Evolutionary conservation across 2,888 invertebrate genomes (phyloP), one percentile per base, ranked within the genome.

Genomic region (Hydropsyche betteni): DNA sequence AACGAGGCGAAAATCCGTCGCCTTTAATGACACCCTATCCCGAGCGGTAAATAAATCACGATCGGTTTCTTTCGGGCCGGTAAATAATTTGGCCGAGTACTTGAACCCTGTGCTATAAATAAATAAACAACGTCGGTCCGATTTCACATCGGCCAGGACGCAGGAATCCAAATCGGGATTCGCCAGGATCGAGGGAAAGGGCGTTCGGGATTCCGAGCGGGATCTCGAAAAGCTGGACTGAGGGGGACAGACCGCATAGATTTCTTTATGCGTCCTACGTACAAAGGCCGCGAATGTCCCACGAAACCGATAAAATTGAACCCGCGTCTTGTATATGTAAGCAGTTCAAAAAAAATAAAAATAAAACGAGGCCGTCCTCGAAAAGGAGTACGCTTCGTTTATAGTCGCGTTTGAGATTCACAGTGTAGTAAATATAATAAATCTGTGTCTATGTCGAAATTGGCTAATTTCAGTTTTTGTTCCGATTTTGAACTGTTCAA

Each of bases 21-120:
- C 44, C 7, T 44, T 44, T 44, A 44, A 44, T 44, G 44, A 44
- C 44, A 24, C 64, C 64, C 33, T 6, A 24, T 34, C 24, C 34
- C 12, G 64, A 16, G 34, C 64, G 64, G 12, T 70, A 52, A 70
- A 70, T 70, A 70, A 70, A 70, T 70, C 70, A 70, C 70, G 70
- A 52, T 64, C 70, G 52, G 53, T 70, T 70, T 70, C 70, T 70
- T 70, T 70, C 53, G 70, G 44, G 10, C 52, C 51, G 24, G 52
- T 70, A 70, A 70, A 70, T 70, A 70, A 70, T 70, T 70, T 33
- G 70, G 38, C 7, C 24, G 52, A 34, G 70, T 53, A 53, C 52
- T 70, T 70, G 70, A 70, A 70, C 70, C 70, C 52, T 16, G 12
- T 53, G 53, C 70, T 34, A 52, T 70, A 70, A 70, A 70, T 70